These are phyloP conservation scores for Choloepus didactylus DNA, from an alignment of 2,797 vertebrate genomes.

Conservation along the genomic window DNA sequence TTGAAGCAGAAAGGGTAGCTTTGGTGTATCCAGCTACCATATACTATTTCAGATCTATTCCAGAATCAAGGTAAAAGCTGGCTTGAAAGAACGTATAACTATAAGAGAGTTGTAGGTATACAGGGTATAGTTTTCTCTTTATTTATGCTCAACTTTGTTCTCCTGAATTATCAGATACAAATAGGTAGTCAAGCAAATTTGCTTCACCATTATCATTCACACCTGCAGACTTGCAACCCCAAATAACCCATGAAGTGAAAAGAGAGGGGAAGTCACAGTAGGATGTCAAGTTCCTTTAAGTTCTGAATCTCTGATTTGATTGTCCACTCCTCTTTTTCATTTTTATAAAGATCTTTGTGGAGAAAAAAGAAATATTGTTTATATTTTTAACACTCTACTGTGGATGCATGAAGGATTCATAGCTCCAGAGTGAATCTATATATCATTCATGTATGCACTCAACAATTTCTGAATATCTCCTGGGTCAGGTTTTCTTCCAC, in stretches of 20 bases:
- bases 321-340: background rate
- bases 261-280: background rate
- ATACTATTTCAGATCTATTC: background rate
- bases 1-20: slow-evolving; percentile 64
- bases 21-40: background rate
- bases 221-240: background rate
- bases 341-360: background rate
- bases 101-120: background rate
- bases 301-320: background rate
- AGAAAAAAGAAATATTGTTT: background rate
- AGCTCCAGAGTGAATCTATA: background rate
- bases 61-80: background rate
- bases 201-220: background rate
- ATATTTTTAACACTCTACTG: background rate
- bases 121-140: background rate
- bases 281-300: background rate
- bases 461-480: background rate
- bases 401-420: background rate
- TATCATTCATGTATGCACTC: background rate
- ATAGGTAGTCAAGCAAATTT: background rate
- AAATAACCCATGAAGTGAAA: background rate
- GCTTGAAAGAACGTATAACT: slow-evolving; percentile 27
- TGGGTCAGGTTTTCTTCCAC: background rate
- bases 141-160: background rate
- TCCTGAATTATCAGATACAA: background rate